Evolutionary conservation across 1,140 invertebrate genomes (phyloP).

Genomic region (Saxidomus purpurata): DNA sequence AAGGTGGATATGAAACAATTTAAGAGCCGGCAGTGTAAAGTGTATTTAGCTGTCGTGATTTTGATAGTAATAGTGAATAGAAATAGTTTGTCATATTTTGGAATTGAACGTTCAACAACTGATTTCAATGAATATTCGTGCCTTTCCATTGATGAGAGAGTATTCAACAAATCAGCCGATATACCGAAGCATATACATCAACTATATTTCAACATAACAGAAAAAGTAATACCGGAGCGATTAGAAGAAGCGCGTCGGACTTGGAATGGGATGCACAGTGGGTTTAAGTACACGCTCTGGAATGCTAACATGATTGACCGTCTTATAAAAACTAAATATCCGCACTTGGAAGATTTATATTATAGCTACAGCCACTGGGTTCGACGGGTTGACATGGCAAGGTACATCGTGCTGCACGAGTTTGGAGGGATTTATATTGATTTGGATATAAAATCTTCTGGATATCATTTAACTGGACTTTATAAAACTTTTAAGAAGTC

Average conservation of each 20-base stretch:
- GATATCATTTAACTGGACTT: not conserved
- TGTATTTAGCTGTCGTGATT: no score
- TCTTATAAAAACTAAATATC: slow-evolving; percentile 13
- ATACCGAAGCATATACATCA: slow-evolving; percentile 39
- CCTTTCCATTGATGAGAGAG: not conserved
- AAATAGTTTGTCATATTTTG: no score
- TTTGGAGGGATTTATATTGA: slow-evolving; percentile 40
- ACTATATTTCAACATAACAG: slow-evolving; percentile 15
- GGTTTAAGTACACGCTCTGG: slow-evolving; percentile 38
- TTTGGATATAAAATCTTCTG: slow-evolving; percentile 1
- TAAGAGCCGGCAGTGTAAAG: no score
- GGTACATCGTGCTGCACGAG: slow-evolving; percentile 23
- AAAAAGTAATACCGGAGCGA: not conserved
- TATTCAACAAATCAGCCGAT: not conserved
- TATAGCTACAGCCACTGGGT: slow-evolving; percentile 45
- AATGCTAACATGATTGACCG: slow-evolving; percentile 34
- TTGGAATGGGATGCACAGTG: not conserved
- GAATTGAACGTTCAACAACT: no score
- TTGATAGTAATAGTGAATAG: no score
- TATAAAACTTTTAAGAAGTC: not conserved
- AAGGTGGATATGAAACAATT: no score
- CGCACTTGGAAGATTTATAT: not conserved
- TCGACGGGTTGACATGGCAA: slow-evolving; percentile 3
- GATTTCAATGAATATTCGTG: not conserved
- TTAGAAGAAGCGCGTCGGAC: not conserved